These are phyloP conservation scores for Myzus persicae DNA, from an alignment of 1,140 invertebrate genomes.

Conservation along the genomic window DNA sequence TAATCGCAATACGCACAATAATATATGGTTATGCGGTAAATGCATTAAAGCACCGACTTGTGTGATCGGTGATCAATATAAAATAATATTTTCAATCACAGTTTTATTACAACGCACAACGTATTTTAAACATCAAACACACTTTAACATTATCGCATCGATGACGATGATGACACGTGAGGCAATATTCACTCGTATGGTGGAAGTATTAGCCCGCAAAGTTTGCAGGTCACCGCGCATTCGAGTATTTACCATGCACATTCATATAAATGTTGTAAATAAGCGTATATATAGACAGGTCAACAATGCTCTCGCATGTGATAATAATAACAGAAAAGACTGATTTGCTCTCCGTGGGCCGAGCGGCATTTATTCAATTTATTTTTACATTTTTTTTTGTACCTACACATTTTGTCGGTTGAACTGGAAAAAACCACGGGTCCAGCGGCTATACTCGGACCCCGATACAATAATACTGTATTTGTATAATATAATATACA, in stretches of 20 bases:
- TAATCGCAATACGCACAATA: no score
- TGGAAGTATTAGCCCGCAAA: background rate
- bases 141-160: background rate
- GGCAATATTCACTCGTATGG: background rate
- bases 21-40: no score
- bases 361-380: background rate
- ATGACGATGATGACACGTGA: background rate
- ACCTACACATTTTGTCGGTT: conserved; percentile 22
- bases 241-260: background rate
- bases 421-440: background rate
- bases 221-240: background rate
- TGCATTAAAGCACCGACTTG: background rate
- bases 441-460: background rate
- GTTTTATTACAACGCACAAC: no score
- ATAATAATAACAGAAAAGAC: background rate
- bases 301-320: background rate
- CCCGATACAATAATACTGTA: background rate
- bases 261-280: background rate
- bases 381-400: background rate
- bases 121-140: background rate
- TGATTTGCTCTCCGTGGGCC: background rate
- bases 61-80: background rate
- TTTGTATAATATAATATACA: background rate
- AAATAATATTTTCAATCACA: background rate
- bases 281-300: background rate